These are phyloP conservation scores for Lepidochrysops patricia DNA, from an alignment of 2,888 invertebrate genomes.

Conservation along the genomic window DNA sequence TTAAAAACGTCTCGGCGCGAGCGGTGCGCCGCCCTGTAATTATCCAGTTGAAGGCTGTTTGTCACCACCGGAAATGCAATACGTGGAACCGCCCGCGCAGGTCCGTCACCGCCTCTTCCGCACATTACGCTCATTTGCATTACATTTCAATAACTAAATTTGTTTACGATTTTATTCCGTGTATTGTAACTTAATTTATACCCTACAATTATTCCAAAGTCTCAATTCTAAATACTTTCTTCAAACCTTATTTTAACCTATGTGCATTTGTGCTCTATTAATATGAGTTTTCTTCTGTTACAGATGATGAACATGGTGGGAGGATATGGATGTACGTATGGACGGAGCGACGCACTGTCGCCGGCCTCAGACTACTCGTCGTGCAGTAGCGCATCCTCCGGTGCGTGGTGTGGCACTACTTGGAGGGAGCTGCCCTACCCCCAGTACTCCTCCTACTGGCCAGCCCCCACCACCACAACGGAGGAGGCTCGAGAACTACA, in stretches of 20 bases:
- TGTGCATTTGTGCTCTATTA: background rate
- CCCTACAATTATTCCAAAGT: background rate
- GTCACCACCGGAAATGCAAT: conserved; percentile 71
- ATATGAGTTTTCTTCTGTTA: conserved; percentile 26
- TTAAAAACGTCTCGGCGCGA: conserved; percentile 76
- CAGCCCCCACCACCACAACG: conserved; percentile 53
- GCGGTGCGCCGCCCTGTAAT: conserved; percentile 74
- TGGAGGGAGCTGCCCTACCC: conserved; percentile 60
- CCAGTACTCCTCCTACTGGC: conserved; percentile 64
- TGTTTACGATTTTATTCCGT: background rate
- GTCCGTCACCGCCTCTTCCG: conserved; percentile 55
- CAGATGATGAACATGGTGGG: conserved; percentile 68
- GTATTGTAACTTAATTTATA: background rate
- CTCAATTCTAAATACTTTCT: background rate
- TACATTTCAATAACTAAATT: conserved; percentile 23
- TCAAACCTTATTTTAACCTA: too few species aligned
- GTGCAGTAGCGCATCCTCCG: conserved; percentile 61
- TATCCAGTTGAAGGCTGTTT: conserved; percentile 68
- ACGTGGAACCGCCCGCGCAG: conserved; percentile 71
- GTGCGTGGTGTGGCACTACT: conserved; percentile 53
- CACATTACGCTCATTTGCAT: conserved; percentile 30
- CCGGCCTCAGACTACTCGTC: conserved; percentile 60
- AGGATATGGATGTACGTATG: conserved; percentile 57
- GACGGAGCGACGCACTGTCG: conserved; percentile 69
- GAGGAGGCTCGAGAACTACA: conserved; percentile 74